Conservation (phyloP, 2,113 vertebrate genomes). For the Setophaga kirtlandii region DNA sequence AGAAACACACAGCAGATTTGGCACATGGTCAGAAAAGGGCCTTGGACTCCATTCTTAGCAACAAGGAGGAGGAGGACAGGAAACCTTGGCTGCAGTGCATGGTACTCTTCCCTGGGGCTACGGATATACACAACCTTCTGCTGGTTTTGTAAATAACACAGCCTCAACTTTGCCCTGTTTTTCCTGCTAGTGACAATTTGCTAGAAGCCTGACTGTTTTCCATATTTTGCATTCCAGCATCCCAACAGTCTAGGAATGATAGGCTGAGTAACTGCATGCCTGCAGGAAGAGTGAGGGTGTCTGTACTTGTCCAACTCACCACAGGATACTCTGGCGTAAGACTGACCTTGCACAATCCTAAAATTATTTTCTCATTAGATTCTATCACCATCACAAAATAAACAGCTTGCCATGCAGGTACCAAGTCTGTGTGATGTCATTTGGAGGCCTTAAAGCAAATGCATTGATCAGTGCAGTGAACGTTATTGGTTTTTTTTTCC, state of each 20-base stretch:
- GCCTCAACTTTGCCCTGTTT: background rate
- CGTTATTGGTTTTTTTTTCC: background rate
- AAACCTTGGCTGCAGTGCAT: background rate
- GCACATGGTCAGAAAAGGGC: background rate
- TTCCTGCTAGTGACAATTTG: background rate
- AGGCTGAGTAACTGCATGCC: background rate
- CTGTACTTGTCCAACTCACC: background rate
- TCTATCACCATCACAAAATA: background rate
- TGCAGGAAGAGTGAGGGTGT: background rate
- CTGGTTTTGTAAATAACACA: background rate
- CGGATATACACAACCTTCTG: accelerated
- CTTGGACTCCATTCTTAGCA: background rate
- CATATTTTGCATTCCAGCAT: background rate
- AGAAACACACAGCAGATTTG: background rate
- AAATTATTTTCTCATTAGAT: background rate
- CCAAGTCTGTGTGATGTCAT: background rate
- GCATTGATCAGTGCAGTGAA: background rate
- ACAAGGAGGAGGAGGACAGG: background rate
- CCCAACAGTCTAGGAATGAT: background rate
- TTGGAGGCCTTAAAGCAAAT: background rate
- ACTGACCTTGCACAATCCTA: background rate
- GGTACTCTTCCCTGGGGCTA: background rate
- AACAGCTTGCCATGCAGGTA: background rate
- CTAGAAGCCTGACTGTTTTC: background rate
- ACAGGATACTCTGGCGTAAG: background rate